A percentile compares a stretch with the other conserved stretches of the same genome.
Conservation (phyloP, 2,888 invertebrate species). For the Leptopilina drosophilae region DNA sequence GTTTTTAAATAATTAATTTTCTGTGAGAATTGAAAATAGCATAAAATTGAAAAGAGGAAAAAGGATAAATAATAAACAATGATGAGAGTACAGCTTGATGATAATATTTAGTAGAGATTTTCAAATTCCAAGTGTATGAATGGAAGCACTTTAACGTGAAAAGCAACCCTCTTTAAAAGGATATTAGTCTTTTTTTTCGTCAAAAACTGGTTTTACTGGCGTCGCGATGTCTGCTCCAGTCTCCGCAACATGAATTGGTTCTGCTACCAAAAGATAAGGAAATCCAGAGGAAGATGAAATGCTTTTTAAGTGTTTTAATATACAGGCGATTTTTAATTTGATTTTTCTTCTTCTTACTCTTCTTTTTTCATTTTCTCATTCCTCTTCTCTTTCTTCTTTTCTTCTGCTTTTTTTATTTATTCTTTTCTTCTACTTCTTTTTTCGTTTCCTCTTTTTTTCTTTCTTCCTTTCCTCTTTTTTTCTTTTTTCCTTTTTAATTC, state of each 20-base stretch:
- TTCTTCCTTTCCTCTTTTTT: no score
- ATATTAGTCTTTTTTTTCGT: conserved; percentile 56
- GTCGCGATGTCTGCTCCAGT: conserved; percentile 57
- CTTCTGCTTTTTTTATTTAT: no score
- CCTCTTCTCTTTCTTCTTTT: background rate
- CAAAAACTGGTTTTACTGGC: conserved; percentile 53
- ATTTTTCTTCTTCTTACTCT: background rate
- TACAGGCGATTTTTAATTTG: background rate
- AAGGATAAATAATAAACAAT: background rate
- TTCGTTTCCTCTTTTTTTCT: background rate
- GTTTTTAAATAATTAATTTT: background rate
- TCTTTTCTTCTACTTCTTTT: background rate
- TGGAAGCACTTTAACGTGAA: conserved; percentile 46
- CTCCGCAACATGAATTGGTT: conserved; percentile 31
- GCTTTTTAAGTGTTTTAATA: conserved; percentile 23
- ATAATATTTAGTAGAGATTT: background rate
- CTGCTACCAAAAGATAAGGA: conserved; percentile 21
- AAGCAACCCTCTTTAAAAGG: conserved; percentile 61
- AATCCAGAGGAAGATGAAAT: conserved; percentile 25
- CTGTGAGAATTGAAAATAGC: no score
- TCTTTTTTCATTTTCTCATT: background rate
- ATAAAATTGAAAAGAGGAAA: background rate
- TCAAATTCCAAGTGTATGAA: conserved; percentile 3
- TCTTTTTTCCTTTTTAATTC: no score
- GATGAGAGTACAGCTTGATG: background rate